Base-by-base conservation (phyloP, 2,797 vertebrate species). In the Lithobates pipiens region DNA sequence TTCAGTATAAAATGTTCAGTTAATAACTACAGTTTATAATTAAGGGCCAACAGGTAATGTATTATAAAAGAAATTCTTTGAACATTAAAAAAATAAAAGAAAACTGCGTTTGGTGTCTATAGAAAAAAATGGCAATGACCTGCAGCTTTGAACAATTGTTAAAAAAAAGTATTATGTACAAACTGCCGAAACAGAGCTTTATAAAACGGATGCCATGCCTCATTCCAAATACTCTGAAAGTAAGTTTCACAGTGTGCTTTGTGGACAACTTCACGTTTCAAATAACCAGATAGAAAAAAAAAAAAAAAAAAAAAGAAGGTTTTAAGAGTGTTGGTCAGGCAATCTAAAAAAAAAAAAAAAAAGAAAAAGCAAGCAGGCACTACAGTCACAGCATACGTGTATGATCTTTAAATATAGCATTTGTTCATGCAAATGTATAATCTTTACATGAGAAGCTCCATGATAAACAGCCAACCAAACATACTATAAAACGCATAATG, bases 21-120 rank as follows among this genome's bases (percentile, higher is more conserved):
- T 84, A 84, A 84, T 72, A 84, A 72, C 63, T 23, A 70, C 13
- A 63, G 83, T 84, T 77, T 84, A 84, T 39, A 50, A 18, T 42
- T 23, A 71, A 57, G 25, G 27, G 75, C 50, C 68, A 84, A 57
- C 36, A 77, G 57, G 23, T 18, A 6, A 15, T 11, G 76, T 10
- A 34, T 71, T 84, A 44, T 54, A 84, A 78, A 72, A 23, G 46
- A 27, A 77, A 63, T 23, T 11, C 4, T 42, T 6, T 13, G 36
- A 10, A 82, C n/a, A 39, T 18, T 39, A 18, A 63, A 42, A 13
- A 36, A 42, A 77, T 9, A 2, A 25, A 39, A 8, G 10, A 27
- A 57, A 21, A 46, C 21, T 32, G 46, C 25, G n/a, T 46, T 50
- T 9, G 34, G 46, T 29, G 27, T 21, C n/a, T 44, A 74, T 44